A percentile compares a stretch with the other conserved stretches of the same genome.
Evolutionary conservation across 2,888 invertebrate species (phyloP).

Genomic region (Calephelis perditalis): DNA sequence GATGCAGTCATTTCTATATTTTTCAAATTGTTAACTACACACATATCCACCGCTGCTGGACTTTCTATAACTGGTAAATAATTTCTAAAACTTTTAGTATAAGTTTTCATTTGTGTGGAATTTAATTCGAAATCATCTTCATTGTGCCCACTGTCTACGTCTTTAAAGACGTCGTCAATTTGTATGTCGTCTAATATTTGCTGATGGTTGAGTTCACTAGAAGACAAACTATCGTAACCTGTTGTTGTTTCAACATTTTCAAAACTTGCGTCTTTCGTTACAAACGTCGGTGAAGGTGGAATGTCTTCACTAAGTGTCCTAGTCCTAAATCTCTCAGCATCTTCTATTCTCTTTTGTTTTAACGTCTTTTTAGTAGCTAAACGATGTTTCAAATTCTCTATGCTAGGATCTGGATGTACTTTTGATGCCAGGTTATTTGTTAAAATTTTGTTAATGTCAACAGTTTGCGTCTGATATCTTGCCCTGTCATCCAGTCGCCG

Average conservation of each 20-base stretch:
- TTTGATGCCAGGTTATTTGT: slow-evolving; percentile 35
- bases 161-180: slow-evolving; percentile 50
- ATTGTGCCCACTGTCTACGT: slow-evolving; percentile 82
- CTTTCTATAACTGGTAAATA: slow-evolving; percentile 69
- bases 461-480: slow-evolving; percentile 83
- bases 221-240: slow-evolving; percentile 67
- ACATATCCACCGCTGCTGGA: slow-evolving; percentile 64
- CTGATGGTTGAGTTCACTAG: slow-evolving; percentile 63
- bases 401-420: slow-evolving; percentile 47
- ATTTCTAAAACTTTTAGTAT: slow-evolving; percentile 73
- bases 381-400: slow-evolving; percentile 58
- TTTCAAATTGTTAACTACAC: slow-evolving; percentile 66
- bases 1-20: slow-evolving; percentile 68
- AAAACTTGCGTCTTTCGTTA: slow-evolving; percentile 62
- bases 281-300: slow-evolving; percentile 70
- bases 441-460: slow-evolving; percentile 54
- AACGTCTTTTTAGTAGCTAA: slow-evolving; percentile 67
- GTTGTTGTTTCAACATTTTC: slow-evolving; percentile 70
- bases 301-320: slow-evolving; percentile 80
- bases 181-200: slow-evolving; percentile 50
- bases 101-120: slow-evolving; percentile 78
- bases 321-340: slow-evolving; percentile 86
- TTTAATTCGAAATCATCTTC: slow-evolving; percentile 84
- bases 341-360: slow-evolving; percentile 79
- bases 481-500: slow-evolving; percentile 81